Evolutionary conservation across 2,888 invertebrate genomes (phyloP), one percentile per base, ranked within the genome.

Genomic region (Buathra laborator): DNA sequence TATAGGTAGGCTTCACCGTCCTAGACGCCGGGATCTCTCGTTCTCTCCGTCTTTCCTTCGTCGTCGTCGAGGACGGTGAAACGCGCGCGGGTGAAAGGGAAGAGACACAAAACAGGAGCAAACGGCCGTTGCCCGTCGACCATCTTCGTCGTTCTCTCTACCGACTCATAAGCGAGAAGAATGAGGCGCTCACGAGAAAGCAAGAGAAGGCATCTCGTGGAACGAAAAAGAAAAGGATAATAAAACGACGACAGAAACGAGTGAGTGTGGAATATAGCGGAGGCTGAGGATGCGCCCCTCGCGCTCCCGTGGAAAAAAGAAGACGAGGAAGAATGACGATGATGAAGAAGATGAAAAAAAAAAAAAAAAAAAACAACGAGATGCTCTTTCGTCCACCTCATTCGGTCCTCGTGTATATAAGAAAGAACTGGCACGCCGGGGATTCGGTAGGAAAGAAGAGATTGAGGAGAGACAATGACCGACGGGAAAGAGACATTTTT

Each of bases 61-160:
- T 16, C 19, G 62, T 53, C 53, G 53, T 53, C 44, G 44, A 29
- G 44, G 72, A 72, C 72, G 59, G 6, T 12, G 56, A 71, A 9
- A 16, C 48, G 44, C 24, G 37, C 10, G 51, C 51, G 14, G 53
- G 74, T 29, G 59, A 62, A 46, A 74, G 46, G 37, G 62, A 5
- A 16, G 48, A 48, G 32, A 53, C 48, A 64, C 14, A 19, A 74
- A 74, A 74, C 74, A 64, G 74, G 62, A 64, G 48, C 74, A 32
- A 62, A 19, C 12, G 29, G 32, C 16, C 75, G 64, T n/a, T 48
- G 48, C 48, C 32, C 46, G 32, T 62, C 48, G n/a, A 44, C 12
- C 29, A 10, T 32, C 46, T 24, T 59, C 48, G 72, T 29, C 29
- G 43, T 56, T n/a, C 48, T n/a, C 48, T 37, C 37, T 37, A 9